Conservation (phyloP, 2,888 invertebrate genomes). For the Coleophora deauratella region DNA sequence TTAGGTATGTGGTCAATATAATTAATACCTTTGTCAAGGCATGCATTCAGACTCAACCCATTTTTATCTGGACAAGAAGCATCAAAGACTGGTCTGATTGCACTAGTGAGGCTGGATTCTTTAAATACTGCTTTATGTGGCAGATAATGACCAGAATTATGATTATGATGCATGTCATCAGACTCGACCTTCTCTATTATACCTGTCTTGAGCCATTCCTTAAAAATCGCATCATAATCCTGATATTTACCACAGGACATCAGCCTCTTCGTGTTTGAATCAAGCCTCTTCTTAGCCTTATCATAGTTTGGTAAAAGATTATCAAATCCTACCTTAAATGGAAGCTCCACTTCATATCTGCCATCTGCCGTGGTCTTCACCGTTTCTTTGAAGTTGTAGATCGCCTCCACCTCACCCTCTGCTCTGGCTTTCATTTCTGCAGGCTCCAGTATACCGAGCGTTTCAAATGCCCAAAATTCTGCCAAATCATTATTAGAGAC, state of each 20-base stretch:
- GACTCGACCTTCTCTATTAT: background rate
- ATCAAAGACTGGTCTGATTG: constrained; percentile 11
- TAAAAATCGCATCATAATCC: constrained; percentile 4
- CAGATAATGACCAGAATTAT: constrained; percentile 5
- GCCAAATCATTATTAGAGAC: background rate
- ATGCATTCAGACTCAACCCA: constrained; percentile 7
- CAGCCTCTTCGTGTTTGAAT: constrained; percentile 3
- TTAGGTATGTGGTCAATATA: constrained; percentile 11
- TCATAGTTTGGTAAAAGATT: constrained; percentile 2
- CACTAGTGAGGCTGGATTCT: constrained; percentile 7
- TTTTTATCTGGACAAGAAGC: constrained; percentile 11
- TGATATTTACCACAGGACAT: constrained; percentile 1
- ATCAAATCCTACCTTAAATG: constrained; percentile 1
- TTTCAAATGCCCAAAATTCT: constrained; percentile 1
- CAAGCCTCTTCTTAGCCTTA: constrained; percentile 1
- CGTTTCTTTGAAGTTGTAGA: background rate
- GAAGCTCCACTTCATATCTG: constrained; percentile 6
- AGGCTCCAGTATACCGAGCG: constrained; percentile 4
- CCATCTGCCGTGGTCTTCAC: background rate
- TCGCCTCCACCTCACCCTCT: background rate
- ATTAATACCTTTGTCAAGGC: constrained; percentile 11
- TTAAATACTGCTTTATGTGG: constrained; percentile 8
- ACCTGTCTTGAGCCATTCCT: background rate
- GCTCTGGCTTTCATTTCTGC: background rate
- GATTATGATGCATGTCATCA: background rate